Base-by-base conservation (phyloP, 2,113 vertebrate species). In the Serilophus lunatus region DNA sequence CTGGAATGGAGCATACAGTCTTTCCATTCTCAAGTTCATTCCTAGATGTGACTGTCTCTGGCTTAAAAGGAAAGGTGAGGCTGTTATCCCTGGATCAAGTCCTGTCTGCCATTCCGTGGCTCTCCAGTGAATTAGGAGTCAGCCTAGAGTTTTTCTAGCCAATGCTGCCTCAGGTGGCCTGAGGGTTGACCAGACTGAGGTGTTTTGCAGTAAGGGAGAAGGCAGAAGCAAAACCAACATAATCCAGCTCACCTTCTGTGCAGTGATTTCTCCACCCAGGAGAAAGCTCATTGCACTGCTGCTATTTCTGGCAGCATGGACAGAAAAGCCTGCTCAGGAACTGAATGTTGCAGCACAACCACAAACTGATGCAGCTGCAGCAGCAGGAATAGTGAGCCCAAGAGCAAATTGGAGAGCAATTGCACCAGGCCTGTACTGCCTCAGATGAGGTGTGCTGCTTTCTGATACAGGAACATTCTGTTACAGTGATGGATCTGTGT, bases 351-450 rank as follows among this genome's bases (percentile, higher is more conserved):
- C 70, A 49, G 45, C 36, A 16, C 18, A 47, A 47, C 26, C 17
- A 19, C 0, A 0, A 44, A 3, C 19, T 68, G 33, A 9, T 83
- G 47, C 22, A 0, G 0, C 36, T 35, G 38, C 33, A 44, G 68
- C 38, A 66, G 20, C 5, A 22, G 26, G 12, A 18, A 12, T 26
- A 8, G 12, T 22, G 18, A 82, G 10, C 20, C 25, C 15, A 23
- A 60, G 33, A 74, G 22, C 5, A 72, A 29, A 44, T 51, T 6
- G 49, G 69, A 78, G 79, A 85, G 56, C 22, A 44, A 1, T 6
- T 6, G 11, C 5, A 36, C 9, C 28, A 33, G 31, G 5, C 35
- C 15, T 59, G 1, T 51, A 36, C 56, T 84, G 33, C 24, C 15
- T 4, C n/a, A 49, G 13, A 4, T 77, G 9, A 31, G 19, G 19